phyloP scores from a whole-genome alignment of 2,888 invertebrate species.

The Labia minor region DNA sequence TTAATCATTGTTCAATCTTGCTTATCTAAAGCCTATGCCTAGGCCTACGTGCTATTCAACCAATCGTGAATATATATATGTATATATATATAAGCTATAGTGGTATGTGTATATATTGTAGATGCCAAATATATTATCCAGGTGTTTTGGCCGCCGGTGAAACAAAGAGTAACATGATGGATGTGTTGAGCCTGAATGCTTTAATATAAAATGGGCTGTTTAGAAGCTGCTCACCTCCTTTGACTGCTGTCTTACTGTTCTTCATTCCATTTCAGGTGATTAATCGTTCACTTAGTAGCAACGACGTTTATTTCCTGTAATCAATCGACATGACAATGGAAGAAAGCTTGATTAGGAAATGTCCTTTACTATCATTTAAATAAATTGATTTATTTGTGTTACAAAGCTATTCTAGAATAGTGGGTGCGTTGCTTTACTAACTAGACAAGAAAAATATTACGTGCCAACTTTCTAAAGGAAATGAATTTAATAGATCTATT shows the following conservation, averaged over 20 bases:
- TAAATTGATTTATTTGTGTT: too few relatives aligned
- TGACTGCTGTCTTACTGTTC: neutral
- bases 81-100: too few relatives aligned
- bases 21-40: too few relatives aligned
- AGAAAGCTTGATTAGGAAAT: neutral
- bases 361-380: neutral
- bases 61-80: too few relatives aligned
- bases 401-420: too few relatives aligned
- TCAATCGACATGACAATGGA: neutral
- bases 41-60: too few relatives aligned
- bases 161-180: constrained; percentile 4
- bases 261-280: constrained; percentile 5
- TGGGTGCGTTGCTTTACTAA: too few relatives aligned
- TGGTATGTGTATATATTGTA: too few relatives aligned
- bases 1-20: too few relatives aligned
- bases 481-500: too few relatives aligned
- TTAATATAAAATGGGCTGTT: constrained; percentile 8
- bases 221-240: neutral
- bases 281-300: neutral
- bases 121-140: neutral
- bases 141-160: neutral
- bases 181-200: constrained; percentile 2
- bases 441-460: too few relatives aligned
- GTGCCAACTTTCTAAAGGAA: too few relatives aligned
- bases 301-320: constrained; percentile 1